These are phyloP conservation scores for Squalus acanthias DNA, from an alignment of 2,797 vertebrate genomes.

Conservation along the genomic window DNA sequence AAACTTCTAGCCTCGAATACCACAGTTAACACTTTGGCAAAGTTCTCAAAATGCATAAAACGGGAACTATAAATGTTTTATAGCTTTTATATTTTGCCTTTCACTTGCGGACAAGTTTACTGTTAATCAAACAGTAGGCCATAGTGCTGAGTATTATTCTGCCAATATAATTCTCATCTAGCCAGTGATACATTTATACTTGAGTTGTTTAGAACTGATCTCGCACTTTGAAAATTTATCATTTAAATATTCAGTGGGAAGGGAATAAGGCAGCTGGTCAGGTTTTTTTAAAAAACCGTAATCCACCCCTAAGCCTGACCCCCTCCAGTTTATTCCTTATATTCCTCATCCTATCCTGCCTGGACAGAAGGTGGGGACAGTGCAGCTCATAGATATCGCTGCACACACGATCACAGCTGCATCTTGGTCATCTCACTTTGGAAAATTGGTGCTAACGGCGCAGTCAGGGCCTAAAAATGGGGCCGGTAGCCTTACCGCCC, in stretches of 20 bases:
- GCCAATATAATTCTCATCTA: background rate
- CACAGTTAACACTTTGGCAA: slow-evolving; percentile 12
- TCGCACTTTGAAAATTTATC: background rate
- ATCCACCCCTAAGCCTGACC: background rate
- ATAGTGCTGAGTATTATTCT: background rate
- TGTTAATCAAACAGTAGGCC: background rate
- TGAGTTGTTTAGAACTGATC: background rate
- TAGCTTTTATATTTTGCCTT: slow-evolving; percentile 7
- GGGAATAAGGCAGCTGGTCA: background rate
- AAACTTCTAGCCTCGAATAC: background rate
- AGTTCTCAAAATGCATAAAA: slow-evolving; percentile 4
- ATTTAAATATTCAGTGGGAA: background rate
- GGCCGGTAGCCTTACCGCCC: background rate
- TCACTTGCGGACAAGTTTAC: background rate
- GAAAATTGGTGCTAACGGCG: background rate
- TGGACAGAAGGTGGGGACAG: background rate
- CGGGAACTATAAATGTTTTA: slow-evolving; percentile 16
- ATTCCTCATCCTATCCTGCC: background rate
- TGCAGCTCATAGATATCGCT: background rate
- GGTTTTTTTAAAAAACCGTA: background rate
- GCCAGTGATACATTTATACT: background rate
- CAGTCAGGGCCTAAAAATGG: background rate
- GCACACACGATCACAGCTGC: background rate
- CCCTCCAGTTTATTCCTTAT: background rate
- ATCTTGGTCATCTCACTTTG: background rate